Evolutionary conservation across 2,797 vertebrate species (phyloP).

Genomic region (Pseudomugil gertrudae): DNA sequence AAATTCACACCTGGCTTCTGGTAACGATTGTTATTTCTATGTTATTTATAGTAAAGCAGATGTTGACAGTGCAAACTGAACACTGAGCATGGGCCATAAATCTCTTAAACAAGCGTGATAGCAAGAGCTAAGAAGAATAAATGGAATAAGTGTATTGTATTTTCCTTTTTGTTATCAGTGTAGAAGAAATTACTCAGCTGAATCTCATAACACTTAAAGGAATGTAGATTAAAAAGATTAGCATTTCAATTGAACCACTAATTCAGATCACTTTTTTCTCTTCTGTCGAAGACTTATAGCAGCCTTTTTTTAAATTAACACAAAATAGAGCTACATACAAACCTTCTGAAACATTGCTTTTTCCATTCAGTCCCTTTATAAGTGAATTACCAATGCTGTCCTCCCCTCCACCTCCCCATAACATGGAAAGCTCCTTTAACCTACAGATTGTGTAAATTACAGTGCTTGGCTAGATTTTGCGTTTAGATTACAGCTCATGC

Average conservation of each 20-base stretch:
- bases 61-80: slow-evolving; percentile 43
- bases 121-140: neutral
- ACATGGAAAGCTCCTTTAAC: slow-evolving; percentile 38
- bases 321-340: slow-evolving; percentile 24
- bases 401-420: slow-evolving; percentile 6
- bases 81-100: neutral
- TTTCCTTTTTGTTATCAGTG: neutral
- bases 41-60: slow-evolving; percentile 57
- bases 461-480: slow-evolving; percentile 46
- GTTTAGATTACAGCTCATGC: slow-evolving; percentile 61
- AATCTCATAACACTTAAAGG: neutral
- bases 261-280: neutral
- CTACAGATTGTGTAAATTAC: slow-evolving; percentile 70
- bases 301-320: neutral
- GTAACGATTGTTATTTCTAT: slow-evolving; percentile 6
- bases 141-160: neutral
- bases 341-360: slow-evolving; percentile 8
- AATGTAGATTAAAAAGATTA: neutral
- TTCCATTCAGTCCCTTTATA: slow-evolving; percentile 25
- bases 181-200: neutral
- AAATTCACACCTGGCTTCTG: slow-evolving; percentile 4
- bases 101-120: neutral
- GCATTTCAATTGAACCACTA: neutral
- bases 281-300: neutral
- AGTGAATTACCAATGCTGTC: slow-evolving; percentile 50